Base-by-base conservation (phyloP, 1,140 invertebrate species). In the Bombus confusus region DNA sequence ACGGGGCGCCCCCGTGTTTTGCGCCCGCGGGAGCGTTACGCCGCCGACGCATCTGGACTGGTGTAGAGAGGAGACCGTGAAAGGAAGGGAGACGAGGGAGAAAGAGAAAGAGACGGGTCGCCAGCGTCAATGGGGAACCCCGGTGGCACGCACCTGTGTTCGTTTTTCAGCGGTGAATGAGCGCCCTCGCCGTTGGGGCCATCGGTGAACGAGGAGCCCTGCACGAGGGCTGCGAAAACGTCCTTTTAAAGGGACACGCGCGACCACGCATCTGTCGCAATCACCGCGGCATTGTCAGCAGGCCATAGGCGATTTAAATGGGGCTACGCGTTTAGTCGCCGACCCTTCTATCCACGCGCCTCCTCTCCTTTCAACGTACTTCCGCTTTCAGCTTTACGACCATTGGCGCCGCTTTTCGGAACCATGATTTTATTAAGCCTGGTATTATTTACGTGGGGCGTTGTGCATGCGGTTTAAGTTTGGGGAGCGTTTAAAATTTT, bases 31-130 rank as follows among this genome's bases (percentile, higher is more conserved):
- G 86, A 89, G 68, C 75, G 87, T 88, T 87, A 82, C 88, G 86
- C 91, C 91, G 87, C 82, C 88, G 86, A 92, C 87, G 87, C 91
- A 94, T 93, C 92, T 92, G 91, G 88, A 89, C 88, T 37, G n/a
- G 34, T 25, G 47, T 74, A 52, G n/a, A 57, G n/a, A 69, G 47
- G 59, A 25, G 72, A 31, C 71, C 39, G 41, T 28, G 78, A 64
- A 39, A 62, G 74, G 68, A 80, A 64, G 72, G 71, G 66, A 57
- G 31, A 72, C 25, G 39, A 13, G 25, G 10, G 9, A 28, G 37
- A 37, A 37, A 71, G 68, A 71, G 37, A 71, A 39, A 71, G 39
- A 72, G 39, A 41, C 25, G 37, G 66, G 41, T 68, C 76, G 57
- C 37, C 71, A 64, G 69, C 83, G 82, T 87, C 83, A 89, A 91